Conservation (phyloP, 2,113 vertebrate genomes). For the Pavo muticus region DNA sequence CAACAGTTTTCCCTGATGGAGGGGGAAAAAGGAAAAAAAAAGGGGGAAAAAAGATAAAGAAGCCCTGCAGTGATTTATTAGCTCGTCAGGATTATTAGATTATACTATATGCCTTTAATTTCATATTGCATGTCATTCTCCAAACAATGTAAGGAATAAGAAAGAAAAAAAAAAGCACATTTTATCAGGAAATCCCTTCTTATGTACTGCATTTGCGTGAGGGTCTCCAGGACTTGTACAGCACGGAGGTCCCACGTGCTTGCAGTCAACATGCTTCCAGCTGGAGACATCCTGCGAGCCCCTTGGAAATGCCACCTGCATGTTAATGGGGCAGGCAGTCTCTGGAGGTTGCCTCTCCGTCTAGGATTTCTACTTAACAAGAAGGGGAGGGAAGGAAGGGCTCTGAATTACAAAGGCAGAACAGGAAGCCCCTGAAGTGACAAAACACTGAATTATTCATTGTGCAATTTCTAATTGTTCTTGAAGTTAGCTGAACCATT, state of each 20-base stretch:
- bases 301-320: constrained; percentile 60
- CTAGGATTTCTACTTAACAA: background rate
- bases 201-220: accelerated
- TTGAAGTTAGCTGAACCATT: background rate
- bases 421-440: constrained; percentile 78
- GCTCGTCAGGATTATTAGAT: background rate
- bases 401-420: constrained; percentile 46
- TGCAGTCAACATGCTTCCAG: background rate
- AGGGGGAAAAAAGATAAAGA: background rate
- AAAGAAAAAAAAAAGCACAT: background rate
- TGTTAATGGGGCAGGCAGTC: constrained; percentile 58
- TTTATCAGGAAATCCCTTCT: constrained; percentile 60
- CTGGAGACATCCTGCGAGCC: constrained; percentile 43
- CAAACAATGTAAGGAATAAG: background rate
- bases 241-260: background rate
- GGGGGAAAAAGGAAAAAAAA: too few relatives aligned
- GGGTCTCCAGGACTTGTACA: accelerated
- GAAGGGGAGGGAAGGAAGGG: background rate
- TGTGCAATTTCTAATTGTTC: constrained; percentile 58
- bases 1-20: background rate
- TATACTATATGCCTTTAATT: background rate
- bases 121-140: background rate
- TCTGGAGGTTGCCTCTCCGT: constrained; percentile 9
- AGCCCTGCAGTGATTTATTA: background rate
- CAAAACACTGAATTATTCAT: constrained; percentile 86